Base-by-base conservation (phyloP, 2,113 vertebrate genomes). In the Varanus komodoensis region DNA sequence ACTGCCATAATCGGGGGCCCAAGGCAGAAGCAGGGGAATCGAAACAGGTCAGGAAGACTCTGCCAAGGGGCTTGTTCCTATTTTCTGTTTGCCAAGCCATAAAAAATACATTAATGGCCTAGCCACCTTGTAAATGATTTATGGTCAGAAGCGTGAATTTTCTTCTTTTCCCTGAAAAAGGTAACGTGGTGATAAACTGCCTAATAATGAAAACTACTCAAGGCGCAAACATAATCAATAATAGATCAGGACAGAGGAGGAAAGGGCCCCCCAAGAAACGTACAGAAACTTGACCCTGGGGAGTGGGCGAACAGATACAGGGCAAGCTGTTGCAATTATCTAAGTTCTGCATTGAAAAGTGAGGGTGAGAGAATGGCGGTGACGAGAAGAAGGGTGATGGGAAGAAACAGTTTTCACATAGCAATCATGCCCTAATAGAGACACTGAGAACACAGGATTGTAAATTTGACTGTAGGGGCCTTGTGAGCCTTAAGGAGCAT, bases 41-140 rank as follows among this genome's bases (percentile, higher is more conserved):
- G 94, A 96, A 95, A 95, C 48, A 93, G 84, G 89, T 34, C 52
- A 38, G 80, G 81, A 85, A 89, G 93, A 83, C 44, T 89, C 86
- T 83, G 5, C 87, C 93, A 92, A 92, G 84, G 86, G 87, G 64
- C 82, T 88, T 68, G 23, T 91, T 96, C 93, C 86, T 95, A 88
- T 96, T 96, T 95, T 90, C 90, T 96, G 93, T 95, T 95, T 95
- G 94, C 88, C 1, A 0, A 94, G 93, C 94, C 90, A 94, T 92
- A 88, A 96, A 97, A 97, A 96, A 96, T 95, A 95, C 92, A 95
- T 94, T 91, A 93, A 94, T 87, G 19, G 90, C 92, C 89, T 57
- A 88, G 92, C 68, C 94, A 91, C 82, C 93, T 87, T 81, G 84
- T 95, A 93, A 94, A 96, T 92, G 89, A 94, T 97, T 96, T 94